phyloP scores from a whole-genome alignment of 2,888 invertebrate genomes.

The Cheilosia urbana region DNA sequence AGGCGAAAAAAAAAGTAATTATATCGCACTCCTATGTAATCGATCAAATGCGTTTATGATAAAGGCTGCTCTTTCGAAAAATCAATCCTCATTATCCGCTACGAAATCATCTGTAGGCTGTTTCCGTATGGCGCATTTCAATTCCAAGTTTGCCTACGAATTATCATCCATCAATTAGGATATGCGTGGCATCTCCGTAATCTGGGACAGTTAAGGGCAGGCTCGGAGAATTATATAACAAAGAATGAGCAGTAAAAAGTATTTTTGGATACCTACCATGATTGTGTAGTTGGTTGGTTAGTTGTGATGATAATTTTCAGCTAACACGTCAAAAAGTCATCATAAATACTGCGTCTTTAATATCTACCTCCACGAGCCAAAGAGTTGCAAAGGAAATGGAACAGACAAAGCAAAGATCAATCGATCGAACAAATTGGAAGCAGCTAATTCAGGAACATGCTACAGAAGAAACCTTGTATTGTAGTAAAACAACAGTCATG shows the following conservation, averaged over 20 bases:
- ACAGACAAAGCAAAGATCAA: no score
- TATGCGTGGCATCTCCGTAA: background rate
- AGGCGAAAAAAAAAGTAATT: background rate
- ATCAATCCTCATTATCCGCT: conserved; percentile 66
- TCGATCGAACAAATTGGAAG: no score
- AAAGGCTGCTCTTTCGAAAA: conserved; percentile 37
- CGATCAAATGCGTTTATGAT: conserved; percentile 33
- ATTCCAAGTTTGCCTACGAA: conserved; percentile 36
- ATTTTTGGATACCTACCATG: no score
- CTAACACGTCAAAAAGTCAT: no score
- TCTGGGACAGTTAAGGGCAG: background rate
- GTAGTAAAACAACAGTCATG: no score
- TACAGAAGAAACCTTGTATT: no score
- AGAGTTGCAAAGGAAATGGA: no score
- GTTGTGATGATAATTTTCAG: no score
- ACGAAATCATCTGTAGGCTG: conserved; percentile 9
- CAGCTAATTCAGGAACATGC: no score
- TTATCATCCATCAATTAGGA: conserved; percentile 63
- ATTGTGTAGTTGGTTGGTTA: no score
- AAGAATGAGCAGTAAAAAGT: background rate
- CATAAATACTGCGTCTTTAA: no score
- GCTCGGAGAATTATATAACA: background rate
- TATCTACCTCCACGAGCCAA: no score
- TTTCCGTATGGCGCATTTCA: conserved; percentile 8
- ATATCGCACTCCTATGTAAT: conserved; percentile 25